Percentiles rank a stretch among this genome's conserved stretches.
These are phyloP conservation scores for Ctenodactylus gundi DNA, from an alignment of 2,113 vertebrate genomes.

Conservation along the genomic window DNA sequence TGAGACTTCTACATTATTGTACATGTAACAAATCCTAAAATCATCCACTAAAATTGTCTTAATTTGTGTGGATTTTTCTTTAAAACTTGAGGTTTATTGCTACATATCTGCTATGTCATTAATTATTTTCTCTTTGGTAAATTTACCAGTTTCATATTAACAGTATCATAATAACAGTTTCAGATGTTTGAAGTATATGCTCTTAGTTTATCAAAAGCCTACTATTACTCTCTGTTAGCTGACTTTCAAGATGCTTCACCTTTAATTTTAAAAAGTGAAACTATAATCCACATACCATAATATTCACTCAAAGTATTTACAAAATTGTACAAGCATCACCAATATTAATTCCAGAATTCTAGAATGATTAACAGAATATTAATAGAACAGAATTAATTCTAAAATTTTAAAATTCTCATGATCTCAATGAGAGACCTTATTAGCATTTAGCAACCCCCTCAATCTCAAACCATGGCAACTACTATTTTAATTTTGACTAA, in stretches of 20 bases:
- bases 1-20: neutral
- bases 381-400: too few species aligned
- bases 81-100: neutral
- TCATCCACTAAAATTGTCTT: neutral
- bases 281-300: neutral
- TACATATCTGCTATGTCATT: neutral
- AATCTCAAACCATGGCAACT: neutral
- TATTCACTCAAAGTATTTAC: neutral
- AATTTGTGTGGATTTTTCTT: neutral
- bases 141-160: too few species aligned
- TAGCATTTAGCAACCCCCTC: neutral
- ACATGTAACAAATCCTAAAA: slow-evolving; percentile 22
- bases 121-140: neutral
- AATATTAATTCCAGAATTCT: neutral
- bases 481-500: neutral
- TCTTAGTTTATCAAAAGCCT: neutral
- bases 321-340: neutral
- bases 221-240: neutral
- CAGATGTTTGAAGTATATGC: neutral
- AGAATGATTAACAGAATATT: too few species aligned
- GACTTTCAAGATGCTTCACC: neutral
- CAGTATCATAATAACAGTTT: neutral
- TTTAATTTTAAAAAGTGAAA: neutral
- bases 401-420: too few species aligned
- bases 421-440: neutral